phyloP scores from a whole-genome alignment of 2,113 vertebrate genomes.

The Stegostoma tigrinum region DNA sequence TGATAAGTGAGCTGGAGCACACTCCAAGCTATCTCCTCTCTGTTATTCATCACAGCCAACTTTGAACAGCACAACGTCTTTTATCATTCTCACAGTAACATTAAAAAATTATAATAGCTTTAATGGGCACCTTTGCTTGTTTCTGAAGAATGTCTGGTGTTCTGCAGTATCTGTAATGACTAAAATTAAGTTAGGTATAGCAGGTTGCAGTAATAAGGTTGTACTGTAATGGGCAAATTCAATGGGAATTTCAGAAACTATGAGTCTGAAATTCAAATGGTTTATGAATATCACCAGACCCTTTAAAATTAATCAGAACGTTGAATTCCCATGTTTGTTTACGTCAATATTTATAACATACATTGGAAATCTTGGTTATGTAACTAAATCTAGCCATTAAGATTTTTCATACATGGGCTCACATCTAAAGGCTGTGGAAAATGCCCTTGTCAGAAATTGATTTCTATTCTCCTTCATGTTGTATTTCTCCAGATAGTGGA shows the following conservation, averaged over 20 bases:
- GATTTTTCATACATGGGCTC: not conserved
- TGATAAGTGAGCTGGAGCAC: not conserved
- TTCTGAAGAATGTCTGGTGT: not conserved
- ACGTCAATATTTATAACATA: not conserved
- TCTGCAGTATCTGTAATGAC: not conserved
- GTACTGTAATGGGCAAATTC: not conserved
- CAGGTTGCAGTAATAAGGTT: not conserved
- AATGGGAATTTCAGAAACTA: not conserved
- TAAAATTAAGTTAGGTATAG: not conserved
- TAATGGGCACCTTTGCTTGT: not conserved
- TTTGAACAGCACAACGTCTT: not conserved
- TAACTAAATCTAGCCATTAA: not conserved
- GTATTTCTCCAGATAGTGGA: not conserved
- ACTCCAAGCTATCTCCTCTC: not conserved
- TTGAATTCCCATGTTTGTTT: not conserved
- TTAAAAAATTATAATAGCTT: not conserved
- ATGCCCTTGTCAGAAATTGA: not conserved
- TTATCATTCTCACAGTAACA: not conserved
- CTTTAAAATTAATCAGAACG: not conserved
- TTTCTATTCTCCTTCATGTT: not conserved
- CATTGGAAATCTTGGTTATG: not conserved
- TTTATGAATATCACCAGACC: not conserved
- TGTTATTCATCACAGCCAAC: not conserved
- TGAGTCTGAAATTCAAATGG: not conserved
- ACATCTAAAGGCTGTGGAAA: not conserved